Conservation (phyloP, 2,797 vertebrate genomes). For the Scomberomorus guttatus region DNA sequence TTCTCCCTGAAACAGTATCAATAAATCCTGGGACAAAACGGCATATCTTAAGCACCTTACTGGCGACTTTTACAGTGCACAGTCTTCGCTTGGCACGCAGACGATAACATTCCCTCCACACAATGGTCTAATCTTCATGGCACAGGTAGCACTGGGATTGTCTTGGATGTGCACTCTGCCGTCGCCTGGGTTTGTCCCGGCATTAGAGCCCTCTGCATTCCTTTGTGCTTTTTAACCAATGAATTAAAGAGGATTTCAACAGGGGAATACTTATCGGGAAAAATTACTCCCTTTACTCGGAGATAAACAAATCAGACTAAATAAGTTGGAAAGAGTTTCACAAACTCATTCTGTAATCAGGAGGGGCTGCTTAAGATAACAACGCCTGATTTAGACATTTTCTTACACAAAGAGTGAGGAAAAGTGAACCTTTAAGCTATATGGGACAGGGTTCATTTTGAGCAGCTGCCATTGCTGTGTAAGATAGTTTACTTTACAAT, state of each 20-base stretch:
- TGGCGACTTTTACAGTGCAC: conserved; percentile 84
- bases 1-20: conserved; percentile 72
- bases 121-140: conserved; percentile 88
- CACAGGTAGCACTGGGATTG: conserved; percentile 88
- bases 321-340: conserved; percentile 86
- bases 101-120: conserved; percentile 84
- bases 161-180: conserved; percentile 87
- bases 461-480: conserved; percentile 73
- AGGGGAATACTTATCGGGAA: conserved; percentile 81
- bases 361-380: conserved; percentile 85
- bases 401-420: conserved; percentile 80
- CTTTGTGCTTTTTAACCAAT: conserved; percentile 87
- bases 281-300: conserved; percentile 69
- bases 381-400: conserved; percentile 85
- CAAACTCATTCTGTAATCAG: conserved; percentile 85
- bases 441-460: conserved; percentile 79
- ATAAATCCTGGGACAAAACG: conserved; percentile 85
- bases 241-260: conserved; percentile 88
- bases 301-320: conserved; percentile 87
- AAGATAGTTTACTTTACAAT: conserved; percentile 85
- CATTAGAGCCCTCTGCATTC: conserved; percentile 84
- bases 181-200: conserved; percentile 83
- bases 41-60: conserved; percentile 87
- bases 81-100: conserved; percentile 80
- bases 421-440: conserved; percentile 84